Evolutionary conservation across 2,797 vertebrate genomes (phyloP).

Genomic region (Bovichtus variegatus): DNA sequence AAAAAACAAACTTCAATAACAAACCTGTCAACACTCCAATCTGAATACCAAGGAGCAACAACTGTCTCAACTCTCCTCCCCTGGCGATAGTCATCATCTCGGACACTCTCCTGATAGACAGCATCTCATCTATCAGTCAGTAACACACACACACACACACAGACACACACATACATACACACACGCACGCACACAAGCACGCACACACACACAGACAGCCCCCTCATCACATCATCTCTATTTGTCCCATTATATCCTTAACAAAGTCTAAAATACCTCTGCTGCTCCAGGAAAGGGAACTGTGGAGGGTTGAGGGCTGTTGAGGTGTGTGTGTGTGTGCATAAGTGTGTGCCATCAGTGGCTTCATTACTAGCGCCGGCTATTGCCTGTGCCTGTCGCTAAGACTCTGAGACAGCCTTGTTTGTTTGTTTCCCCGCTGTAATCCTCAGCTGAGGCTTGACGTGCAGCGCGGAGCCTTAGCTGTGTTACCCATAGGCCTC

Average conservation of each 20-base stretch:
- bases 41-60: conserved; percentile 76
- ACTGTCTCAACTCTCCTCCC: conserved; percentile 67
- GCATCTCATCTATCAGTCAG: conserved; percentile 77
- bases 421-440: conserved; percentile 68
- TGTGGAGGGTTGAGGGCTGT: conserved; percentile 20
- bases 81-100: conserved; percentile 69
- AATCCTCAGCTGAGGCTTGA: conserved; percentile 71
- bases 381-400: conserved; percentile 39
- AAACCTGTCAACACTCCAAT: conserved; percentile 80
- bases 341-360: conserved; percentile 43
- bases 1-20: conserved; percentile 74
- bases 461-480: conserved; percentile 55
- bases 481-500: conserved; percentile 65
- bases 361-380: conserved; percentile 59
- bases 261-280: conserved; percentile 69
- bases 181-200: conserved; percentile 24
- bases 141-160: conserved; percentile 15
- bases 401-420: conserved; percentile 58
- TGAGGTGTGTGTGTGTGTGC: conserved; percentile 29
- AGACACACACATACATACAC: conserved; percentile 15
- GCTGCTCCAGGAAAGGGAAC: conserved; percentile 48
- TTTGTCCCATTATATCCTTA: conserved; percentile 78
- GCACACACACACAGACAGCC: conserved; percentile 27
- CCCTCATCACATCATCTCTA: conserved; percentile 62
- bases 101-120: conserved; percentile 73